Base-by-base conservation (phyloP, 2,888 invertebrate species). In the Hedya salicella region DNA sequence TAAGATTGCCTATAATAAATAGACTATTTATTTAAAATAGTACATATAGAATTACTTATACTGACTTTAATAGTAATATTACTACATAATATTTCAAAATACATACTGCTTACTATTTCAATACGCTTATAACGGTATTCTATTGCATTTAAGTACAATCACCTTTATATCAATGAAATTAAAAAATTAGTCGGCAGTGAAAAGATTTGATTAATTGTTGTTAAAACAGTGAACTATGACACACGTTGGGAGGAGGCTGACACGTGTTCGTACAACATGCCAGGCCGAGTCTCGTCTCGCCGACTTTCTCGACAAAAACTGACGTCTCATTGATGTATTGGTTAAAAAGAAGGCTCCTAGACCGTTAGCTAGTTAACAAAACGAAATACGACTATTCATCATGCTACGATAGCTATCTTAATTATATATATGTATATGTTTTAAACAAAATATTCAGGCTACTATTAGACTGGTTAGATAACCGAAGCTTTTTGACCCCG, bases 311-410 rank as follows among this genome's bases (percentile, higher is more conserved):
- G 74, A 85, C 81, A 87, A 87, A 88, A 87, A 86, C 78, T 87
- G 87, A 88, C 87, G 82, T 82, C 82, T 81, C 81, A 88, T 89
- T 89, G 89, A 89, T 87, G 87, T 87, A 88, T 87, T 81, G 87
- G 81, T 80, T 80, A 78, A 82, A 85, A 84, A 74, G 78, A 81
- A 81, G 76, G 74, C 80, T 83, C 78, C 79, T 81, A 82, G 75
- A 79, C 85, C 86, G 88, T 86, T 87, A 85, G 78, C 79, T 83
- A 82, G 87, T 87, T 88, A 87, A 85, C 86, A 85, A 85, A 87
- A 84, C 76, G 79, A 84, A 82, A 78, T 79, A 77, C 71, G 73
- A 77, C 81, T 83, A 88, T 86, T 86, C 84, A 86, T 86, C 84
- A 85, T 75, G 75, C 67, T 71, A 70, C 72, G 78, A 83, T 82